Evolutionary conservation across 2,113 vertebrate species (phyloP), one percentile per base, ranked within the genome.

Genomic region (Hippopotamus amphibius): DNA sequence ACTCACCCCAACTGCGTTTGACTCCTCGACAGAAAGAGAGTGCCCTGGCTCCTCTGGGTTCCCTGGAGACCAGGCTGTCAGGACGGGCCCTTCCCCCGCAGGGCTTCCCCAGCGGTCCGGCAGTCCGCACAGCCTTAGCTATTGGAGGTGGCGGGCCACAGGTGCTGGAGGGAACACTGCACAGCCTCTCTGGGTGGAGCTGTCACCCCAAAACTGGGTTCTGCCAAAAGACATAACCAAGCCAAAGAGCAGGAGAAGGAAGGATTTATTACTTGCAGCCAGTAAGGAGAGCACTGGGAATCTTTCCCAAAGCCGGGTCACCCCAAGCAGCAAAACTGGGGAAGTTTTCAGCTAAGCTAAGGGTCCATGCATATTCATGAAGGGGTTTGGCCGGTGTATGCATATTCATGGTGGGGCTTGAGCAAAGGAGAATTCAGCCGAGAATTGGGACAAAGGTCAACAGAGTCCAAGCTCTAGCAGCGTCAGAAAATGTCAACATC

Each of bases 31-130:
- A 59, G 80, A 57, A 61, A 41, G 24, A 10, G 59, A 22, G 37
- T 5, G 68, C n/a, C 57, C 30, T 37, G 7, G 57, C 13, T 28
- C 86, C 43, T 4, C 13, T 7, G 37, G 76, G 2, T 7, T 86
- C 82, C 53, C 30, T 7, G 16, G 81, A 1, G 6, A 6, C 1
- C 17, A n/a, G 37, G 63, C 33, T 33, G 26, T 33, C 22, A 16
- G 50, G 43, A 13, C 0, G 0, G 41, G 21, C 9, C 13, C 81
- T 57, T 50, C 41, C 2, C 8, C 68, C 43, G 1, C 13, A 19
- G 0, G 10, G 50, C 80, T 28, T 46, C 55, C 65, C n/a, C 24
- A 7, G 9, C 28, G 61, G 15, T 30, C 46, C 19, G 1, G 33
- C 61, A 8, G 61, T 50, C 48, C 37, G 28, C 46, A 10, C 0